Evolutionary conservation across 2,797 vertebrate species (phyloP), one percentile per base, ranked within the genome.

Genomic region (Diplodus sargus): DNA sequence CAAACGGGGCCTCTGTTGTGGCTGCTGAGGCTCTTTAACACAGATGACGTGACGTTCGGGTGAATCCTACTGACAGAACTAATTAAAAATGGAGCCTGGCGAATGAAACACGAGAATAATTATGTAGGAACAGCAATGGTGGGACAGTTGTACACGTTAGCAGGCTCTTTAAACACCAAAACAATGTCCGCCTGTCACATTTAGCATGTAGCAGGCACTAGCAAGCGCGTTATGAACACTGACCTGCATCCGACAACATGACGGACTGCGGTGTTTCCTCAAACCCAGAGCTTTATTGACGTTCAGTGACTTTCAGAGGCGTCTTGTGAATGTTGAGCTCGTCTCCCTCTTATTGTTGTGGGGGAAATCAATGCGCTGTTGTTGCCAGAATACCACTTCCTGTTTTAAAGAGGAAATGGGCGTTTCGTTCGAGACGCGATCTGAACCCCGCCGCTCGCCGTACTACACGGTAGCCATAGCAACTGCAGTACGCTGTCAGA

Each of bases 171-270:
- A 85, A 83, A 84, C 69, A 51, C 43, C 54, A 39, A 45, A 68
- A 74, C 78, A 65, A 42, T 17, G 69, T 68, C 51, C 75, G 48
- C 30, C 63, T 87, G 87, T 86, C 84, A 81, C 76, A 57, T 75
- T 77, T 91, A 93, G 92, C 92, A 86, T 65, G 65, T 85, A 86
- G 91, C 87, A 60, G 48, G 18, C 18, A 73, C 13, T 34, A 30
- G 48, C 67, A 34, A 34, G 51, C 62, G 39, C 17, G 30, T 8
- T 8, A 0, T 10, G 5, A 65, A 23, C 57, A 91, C 92, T 76
- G 11, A 96, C 95, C 95, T 93, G 94, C 85, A 77, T 94, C 94
- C 82, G 95, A 94, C 78, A 95, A 85, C 95, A 95, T 95, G 68
- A 16, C 84, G 45, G 59, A 54, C 52, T 10, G 43, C 43, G 34